A percentile compares a stretch with the other conserved stretches of the same genome.
These are phyloP conservation scores for Triplophysa rosa DNA, from an alignment of 2,113 vertebrate genomes.

Conservation along the genomic window DNA sequence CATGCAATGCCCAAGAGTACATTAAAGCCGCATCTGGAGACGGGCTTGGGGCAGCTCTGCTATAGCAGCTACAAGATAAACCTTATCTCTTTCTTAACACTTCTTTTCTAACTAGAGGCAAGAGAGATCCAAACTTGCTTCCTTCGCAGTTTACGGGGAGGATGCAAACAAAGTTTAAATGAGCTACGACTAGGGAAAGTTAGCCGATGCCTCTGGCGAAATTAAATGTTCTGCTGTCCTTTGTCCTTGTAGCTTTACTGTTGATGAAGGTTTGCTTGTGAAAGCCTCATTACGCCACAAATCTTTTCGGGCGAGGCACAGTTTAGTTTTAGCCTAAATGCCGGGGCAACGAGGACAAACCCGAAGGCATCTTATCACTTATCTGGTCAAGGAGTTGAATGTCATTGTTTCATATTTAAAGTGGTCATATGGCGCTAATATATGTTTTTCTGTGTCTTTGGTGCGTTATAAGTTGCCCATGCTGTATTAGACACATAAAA, in stretches of 20 bases:
- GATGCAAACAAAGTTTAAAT: slow-evolving; percentile 14
- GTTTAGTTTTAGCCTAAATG: neutral
- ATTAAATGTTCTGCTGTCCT: slow-evolving; percentile 23
- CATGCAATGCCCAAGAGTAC: slow-evolving; percentile 27
- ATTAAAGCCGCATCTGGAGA: slow-evolving; percentile 34
- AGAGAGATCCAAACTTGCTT: slow-evolving; percentile 7
- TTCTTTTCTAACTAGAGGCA: slow-evolving; percentile 24
- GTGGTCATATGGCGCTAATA: no score
- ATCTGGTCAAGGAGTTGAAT: neutral
- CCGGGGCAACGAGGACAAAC: neutral
- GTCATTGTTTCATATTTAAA: no score
- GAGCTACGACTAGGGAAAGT: slow-evolving; percentile 23
- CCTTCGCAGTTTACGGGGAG: slow-evolving; percentile 5
- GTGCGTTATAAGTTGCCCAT: no score
- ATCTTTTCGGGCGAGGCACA: neutral
- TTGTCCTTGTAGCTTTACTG: slow-evolving; percentile 11
- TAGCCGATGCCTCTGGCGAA: neutral
- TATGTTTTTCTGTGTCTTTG: no score
- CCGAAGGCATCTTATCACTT: neutral
- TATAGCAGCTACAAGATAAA: slow-evolving; percentile 36
- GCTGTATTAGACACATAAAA: no score
- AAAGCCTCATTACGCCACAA: slow-evolving; percentile 17
- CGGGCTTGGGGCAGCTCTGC: slow-evolving; percentile 33
- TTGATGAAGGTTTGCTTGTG: neutral
- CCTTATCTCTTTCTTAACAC: slow-evolving; percentile 38